Conservation (phyloP, 2,113 vertebrate species). For the Melospiza georgiana region DNA sequence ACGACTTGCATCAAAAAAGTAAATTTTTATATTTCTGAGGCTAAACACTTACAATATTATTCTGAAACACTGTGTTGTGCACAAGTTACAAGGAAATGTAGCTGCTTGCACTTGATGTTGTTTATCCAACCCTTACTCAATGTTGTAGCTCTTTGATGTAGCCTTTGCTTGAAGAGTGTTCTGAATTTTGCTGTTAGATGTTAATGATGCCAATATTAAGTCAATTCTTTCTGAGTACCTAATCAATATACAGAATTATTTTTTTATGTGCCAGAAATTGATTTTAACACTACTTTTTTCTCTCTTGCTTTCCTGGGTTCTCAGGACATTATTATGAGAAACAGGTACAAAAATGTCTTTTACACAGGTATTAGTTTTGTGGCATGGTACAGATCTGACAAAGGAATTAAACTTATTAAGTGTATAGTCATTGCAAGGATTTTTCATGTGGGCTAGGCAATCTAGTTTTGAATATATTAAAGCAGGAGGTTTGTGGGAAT, state of each 20-base stretch:
- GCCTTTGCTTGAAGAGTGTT: neutral
- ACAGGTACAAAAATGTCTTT: neutral
- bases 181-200: neutral
- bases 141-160: neutral
- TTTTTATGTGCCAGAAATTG: neutral
- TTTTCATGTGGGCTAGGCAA: neutral
- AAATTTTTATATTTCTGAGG: neutral
- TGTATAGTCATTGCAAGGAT: neutral
- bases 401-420: neutral
- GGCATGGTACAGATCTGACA: neutral
- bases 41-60: neutral
- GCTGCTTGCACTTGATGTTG: neutral
- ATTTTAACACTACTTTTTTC: neutral
- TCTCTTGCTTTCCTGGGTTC: neutral
- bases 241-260: neutral
- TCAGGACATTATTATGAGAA: neutral
- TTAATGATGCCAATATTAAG: neutral
- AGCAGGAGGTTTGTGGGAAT: neutral
- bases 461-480: neutral
- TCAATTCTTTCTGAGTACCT: neutral
- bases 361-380: neutral
- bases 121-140: neutral
- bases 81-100: neutral
- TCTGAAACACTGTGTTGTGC: neutral
- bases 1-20: neutral